Evolutionary conservation across 2,113 vertebrate species (phyloP), one percentile per base, ranked within the genome.

Genomic region (Chascanopsetta lugubris): DNA sequence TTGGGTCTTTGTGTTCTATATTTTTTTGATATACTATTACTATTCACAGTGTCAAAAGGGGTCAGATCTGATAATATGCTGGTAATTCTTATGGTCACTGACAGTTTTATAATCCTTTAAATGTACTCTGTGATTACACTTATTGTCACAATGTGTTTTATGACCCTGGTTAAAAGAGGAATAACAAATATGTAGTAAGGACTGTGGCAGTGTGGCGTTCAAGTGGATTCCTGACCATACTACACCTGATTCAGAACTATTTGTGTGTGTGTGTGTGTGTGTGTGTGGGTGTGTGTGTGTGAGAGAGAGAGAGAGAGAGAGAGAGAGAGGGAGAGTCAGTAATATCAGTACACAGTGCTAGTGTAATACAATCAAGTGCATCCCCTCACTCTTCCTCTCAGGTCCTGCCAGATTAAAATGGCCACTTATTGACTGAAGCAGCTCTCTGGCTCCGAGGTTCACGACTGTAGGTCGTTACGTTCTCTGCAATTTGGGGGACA

Each of bases 401-500:
- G 43, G 57, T 42, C 48, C 34, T 46, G 1, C 32, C 20, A 79
- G 57, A 78, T 85, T 80, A 68, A 84, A 85, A 86, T 79, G 57
- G 70, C 75, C 69, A 78, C 57, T 85, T 87, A 90, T 85, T 83
- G 86, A 85, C 75, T 69, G 9, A 57, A 75, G 72, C 62, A 78
- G 80, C 82, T 84, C 86, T 86, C 79, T 70, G 64, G 74, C 73
- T 69, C 48, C 15, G 40, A 78, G 57, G 66, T 75, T 81, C 62
- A 71, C 57, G 40, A 46, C 68, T 80, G 61, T 29, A 50, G 77
- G 56, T 79, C 72, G 70, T 80, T 89, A 72, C 72, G 66, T 66
- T 79, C 54, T 55, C 77, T 50, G 58, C 75, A 85, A 88, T 91
- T 87, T 89, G 71, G 60, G 62, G 71, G n/a, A n/a, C 78, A 82